These are phyloP conservation scores for Saccostrea echinata DNA, from an alignment of 1,140 invertebrate species.

Conservation along the genomic window DNA sequence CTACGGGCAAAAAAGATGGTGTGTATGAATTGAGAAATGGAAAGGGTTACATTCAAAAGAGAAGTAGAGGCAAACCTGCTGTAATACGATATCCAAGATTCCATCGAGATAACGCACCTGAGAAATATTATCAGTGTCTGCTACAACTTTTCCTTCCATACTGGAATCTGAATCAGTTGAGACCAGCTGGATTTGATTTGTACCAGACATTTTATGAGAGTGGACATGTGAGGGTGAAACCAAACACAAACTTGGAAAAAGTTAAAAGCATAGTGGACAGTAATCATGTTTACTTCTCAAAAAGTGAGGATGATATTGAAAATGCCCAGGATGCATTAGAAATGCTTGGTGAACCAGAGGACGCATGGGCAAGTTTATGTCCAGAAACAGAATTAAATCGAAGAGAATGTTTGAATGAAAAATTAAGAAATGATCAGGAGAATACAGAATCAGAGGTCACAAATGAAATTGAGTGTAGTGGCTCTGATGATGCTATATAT, in stretches of 20 bases:
- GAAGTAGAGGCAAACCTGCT: slow-evolving; percentile 23
- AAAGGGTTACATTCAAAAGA: slow-evolving; percentile 51
- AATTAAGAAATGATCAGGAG: slow-evolving; percentile 1
- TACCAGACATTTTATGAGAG: slow-evolving; percentile 46
- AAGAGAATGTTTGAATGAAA: slow-evolving; percentile 33
- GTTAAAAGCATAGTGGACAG: slow-evolving; percentile 40
- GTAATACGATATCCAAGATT: slow-evolving; percentile 38
- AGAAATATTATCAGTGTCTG: slow-evolving; percentile 43
- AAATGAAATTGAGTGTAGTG: not conserved
- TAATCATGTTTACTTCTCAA: not conserved
- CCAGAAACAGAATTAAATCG: slow-evolving; percentile 27
- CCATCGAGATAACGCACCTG: slow-evolving; percentile 23
- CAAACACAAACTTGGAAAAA: not conserved
- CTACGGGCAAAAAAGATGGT: not conserved
- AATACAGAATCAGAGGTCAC: not conserved
- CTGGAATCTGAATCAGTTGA: slow-evolving; percentile 32
- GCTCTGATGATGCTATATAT: not conserved
- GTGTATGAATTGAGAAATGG: slow-evolving; percentile 40
- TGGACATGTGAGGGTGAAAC: slow-evolving; percentile 14
- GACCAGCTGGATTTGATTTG: slow-evolving; percentile 47
- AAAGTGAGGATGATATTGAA: slow-evolving; percentile 6
- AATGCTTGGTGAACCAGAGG: slow-evolving; percentile 24
- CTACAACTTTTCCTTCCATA: slow-evolving; percentile 54
- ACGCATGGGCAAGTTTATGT: slow-evolving; percentile 47
- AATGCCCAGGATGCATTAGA: slow-evolving; percentile 32